A percentile compares a stretch with the other conserved stretches of the same genome.
phyloP scores from a whole-genome alignment of 2,888 invertebrate genomes.

The Neelides folsomi region DNA sequence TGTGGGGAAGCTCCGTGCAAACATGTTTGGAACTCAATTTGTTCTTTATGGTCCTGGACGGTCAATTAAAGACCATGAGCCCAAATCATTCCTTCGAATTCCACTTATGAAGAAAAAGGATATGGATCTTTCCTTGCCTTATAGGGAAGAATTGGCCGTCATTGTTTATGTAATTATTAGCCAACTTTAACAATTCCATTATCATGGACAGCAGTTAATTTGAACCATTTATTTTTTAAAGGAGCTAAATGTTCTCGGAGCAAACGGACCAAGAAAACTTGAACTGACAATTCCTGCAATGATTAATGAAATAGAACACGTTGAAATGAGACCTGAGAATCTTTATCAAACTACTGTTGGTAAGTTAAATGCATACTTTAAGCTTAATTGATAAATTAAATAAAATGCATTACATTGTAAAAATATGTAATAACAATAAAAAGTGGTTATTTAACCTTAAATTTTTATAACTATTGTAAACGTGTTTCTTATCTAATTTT shows the following conservation, averaged over 20 bases:
- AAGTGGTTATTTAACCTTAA: too few species aligned
- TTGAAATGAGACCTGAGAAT: slow-evolving; percentile 71
- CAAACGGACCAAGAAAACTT: slow-evolving; percentile 99
- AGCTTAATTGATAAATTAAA: too few species aligned
- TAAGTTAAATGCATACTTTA: too few species aligned
- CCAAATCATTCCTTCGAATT: slow-evolving; percentile 3
- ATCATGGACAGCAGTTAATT: not conserved
- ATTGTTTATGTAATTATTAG: slow-evolving; percentile 61
- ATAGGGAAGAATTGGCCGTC: slow-evolving; percentile 76
- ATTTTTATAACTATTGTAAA: too few species aligned
- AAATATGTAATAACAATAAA: too few species aligned
- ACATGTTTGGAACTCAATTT: slow-evolving; percentile 90
- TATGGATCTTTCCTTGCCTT: not conserved
- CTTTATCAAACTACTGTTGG: slow-evolving; percentile 70
- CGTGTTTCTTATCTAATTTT: too few species aligned
- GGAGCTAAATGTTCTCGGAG: slow-evolving; percentile 97
- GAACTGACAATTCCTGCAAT: slow-evolving; percentile 94
- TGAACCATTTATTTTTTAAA: slow-evolving; percentile 38
- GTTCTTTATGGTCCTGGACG: slow-evolving; percentile 87
- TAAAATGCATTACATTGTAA: too few species aligned
- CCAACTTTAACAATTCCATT: not conserved
- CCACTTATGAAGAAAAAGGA: too few species aligned
- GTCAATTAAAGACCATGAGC: slow-evolving; percentile 13
- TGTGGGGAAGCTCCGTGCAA: slow-evolving; percentile 88
- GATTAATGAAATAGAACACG: slow-evolving; percentile 75